Evolutionary conservation across 2,797 vertebrate genomes (phyloP), one percentile per base, ranked within the genome.

Genomic region (Siniperca undulata): DNA sequence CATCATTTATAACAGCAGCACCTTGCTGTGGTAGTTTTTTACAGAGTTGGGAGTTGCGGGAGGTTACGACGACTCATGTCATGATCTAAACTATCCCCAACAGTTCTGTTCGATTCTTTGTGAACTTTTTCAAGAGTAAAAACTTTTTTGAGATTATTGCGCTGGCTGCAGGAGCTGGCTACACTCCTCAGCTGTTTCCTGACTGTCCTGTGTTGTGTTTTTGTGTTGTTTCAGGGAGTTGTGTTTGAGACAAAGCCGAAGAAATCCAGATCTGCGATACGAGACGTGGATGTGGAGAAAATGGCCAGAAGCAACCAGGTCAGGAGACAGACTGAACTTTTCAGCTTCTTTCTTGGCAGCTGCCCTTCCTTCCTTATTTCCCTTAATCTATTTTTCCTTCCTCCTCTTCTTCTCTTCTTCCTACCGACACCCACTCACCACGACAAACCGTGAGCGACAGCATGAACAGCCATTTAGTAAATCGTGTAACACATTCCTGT

Each of bases 251-350:
- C 81, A 0, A 92, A 87, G 66, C 50, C 38, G 3, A 94, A 94
- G 84, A 95, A 88, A 70, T 52, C 83, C 56, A 93, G 81, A 82
- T 60, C 70, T 13, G 80, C n/a, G 2, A 16, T 87, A 1, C 78
- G 50, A 68, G 92, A 95, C 8, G 86, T 94, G 55, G 93, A 96
- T 10, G 88, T 95, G 72, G 93, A 92, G 83, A 78, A 85, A 3
- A 91, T 93, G 86, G 94, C 94, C 62, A 87, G 85, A 78, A 94
- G 46, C 84, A 93, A 93, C 86, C 94, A 96, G 96, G 96, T 96
- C 13, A 72, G 78, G 75, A 78, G 2, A 74, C n/a, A 4, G 0
- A 20, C 1, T 20, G 9, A 24, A 13, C 52, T 42, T 24, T 14
- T 27, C n/a, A 65, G n/a, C n/a, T 34, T 10, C 42, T 22, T 24